phyloP scores from a whole-genome alignment of 2,797 vertebrate species.

The Ctenopoma kingsleyae region DNA sequence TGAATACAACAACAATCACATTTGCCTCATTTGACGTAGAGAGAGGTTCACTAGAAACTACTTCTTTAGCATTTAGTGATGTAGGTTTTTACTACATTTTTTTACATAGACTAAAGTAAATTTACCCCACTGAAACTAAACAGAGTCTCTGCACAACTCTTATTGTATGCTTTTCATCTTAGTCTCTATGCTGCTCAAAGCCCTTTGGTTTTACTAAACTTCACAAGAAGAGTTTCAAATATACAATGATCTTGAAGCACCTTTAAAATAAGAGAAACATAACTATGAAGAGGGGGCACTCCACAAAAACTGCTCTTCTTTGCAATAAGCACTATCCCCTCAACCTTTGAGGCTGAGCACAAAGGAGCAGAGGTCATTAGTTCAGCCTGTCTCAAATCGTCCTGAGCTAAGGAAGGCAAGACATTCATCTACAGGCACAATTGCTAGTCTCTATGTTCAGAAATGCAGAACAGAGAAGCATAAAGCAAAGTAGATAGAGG shows the following conservation, averaged over 20 bases:
- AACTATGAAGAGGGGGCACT: conserved; percentile 62
- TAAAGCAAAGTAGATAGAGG: conserved; percentile 37
- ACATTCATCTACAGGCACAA: conserved; percentile 73
- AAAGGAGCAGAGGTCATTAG: conserved; percentile 82
- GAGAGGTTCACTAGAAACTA: not conserved
- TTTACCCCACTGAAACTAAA: not conserved
- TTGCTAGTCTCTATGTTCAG: conserved; percentile 63
- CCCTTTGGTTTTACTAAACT: not conserved
- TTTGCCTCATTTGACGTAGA: conserved; percentile 23
- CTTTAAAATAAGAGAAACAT: conserved; percentile 37
- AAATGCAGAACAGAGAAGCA: conserved; percentile 54
- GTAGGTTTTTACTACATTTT: too few species aligned
- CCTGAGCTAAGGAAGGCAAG: conserved; percentile 62
- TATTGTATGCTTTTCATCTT: not conserved
- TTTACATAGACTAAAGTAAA: not conserved
- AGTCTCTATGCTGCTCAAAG: not conserved
- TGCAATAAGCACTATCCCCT: conserved; percentile 52
- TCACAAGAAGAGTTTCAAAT: conserved; percentile 20
- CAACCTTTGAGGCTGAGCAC: conserved; percentile 73
- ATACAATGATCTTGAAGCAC: conserved; percentile 20
- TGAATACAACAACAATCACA: conserved; percentile 27
- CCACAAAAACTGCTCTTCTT: conserved; percentile 45
- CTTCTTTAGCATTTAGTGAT: conserved; percentile 11
- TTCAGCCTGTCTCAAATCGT: conserved; percentile 76
- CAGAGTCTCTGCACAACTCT: not conserved